phyloP scores from a whole-genome alignment of 2,888 invertebrate genomes.

The Anodontia alba region DNA sequence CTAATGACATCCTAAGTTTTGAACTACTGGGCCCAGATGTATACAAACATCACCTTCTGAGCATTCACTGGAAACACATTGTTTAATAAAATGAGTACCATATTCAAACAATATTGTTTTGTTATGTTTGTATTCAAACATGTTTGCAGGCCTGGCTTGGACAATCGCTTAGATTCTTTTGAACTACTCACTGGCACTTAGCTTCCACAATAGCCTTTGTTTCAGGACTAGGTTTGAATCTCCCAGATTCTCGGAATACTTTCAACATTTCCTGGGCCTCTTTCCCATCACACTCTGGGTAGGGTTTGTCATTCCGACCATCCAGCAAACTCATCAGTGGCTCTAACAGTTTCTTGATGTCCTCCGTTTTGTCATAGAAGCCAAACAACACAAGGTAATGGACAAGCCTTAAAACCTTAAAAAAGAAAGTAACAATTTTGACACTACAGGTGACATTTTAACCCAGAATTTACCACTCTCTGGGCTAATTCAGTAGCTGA shows the following conservation, averaged over 20 bases:
- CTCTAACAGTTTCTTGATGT: conserved; percentile 79
- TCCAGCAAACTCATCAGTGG: conserved; percentile 83
- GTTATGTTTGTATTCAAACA: too few relatives aligned
- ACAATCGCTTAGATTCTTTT: too few relatives aligned
- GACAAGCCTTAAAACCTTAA: conserved; percentile 81
- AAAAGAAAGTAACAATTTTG: neutral
- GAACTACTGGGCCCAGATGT: too few relatives aligned
- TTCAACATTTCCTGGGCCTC: conserved; percentile 73
- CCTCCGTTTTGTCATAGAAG: conserved; percentile 81
- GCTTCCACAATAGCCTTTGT: conserved; percentile 82
- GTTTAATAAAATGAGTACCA: too few relatives aligned
- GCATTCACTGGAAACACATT: too few relatives aligned
- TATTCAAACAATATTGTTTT: too few relatives aligned
- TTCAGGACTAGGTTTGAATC: conserved; percentile 79
- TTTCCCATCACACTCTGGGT: conserved; percentile 68
- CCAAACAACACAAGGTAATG: conserved; percentile 82
- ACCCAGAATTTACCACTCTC: too few relatives aligned
- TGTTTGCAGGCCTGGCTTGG: too few relatives aligned
- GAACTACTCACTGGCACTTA: conserved; percentile 82
- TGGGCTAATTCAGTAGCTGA: too few relatives aligned
- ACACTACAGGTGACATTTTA: too few relatives aligned
- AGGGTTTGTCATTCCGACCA: conserved; percentile 83
- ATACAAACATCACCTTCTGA: too few relatives aligned
- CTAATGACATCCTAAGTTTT: too few relatives aligned
- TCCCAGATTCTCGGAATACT: conserved; percentile 71